phyloP scores from a whole-genome alignment of 2,113 vertebrate genomes.

The Abramis brama region DNA sequence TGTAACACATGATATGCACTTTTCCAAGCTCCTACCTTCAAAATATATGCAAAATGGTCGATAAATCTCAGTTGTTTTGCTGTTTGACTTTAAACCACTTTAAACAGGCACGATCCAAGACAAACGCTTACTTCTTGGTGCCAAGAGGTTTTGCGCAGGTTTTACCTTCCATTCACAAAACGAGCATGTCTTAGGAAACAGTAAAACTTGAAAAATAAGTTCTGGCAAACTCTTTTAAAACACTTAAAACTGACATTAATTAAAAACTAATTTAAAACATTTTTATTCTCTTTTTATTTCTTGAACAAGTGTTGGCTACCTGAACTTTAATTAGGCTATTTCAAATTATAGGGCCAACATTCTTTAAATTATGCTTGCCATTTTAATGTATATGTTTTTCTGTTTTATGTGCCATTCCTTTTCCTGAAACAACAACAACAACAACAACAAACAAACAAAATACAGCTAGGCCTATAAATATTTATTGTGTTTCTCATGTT shows the following conservation, averaged over 20 bases:
- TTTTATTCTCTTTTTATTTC: neutral
- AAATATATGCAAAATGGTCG: neutral
- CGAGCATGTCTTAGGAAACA: neutral
- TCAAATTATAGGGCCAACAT: no score
- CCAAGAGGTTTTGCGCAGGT: conserved; percentile 32
- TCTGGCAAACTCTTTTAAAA: neutral
- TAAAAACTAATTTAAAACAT: neutral
- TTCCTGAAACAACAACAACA: neutral
- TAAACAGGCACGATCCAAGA: conserved; percentile 3
- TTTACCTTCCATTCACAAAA: conserved; percentile 50
- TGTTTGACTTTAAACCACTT: conserved; percentile 1
- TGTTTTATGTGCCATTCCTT: neutral
- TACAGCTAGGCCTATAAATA: no score
- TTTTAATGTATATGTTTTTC: neutral
- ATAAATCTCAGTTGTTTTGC: conserved; percentile 42
- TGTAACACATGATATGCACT: neutral
- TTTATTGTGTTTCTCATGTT: no score
- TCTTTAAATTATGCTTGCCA: no score
- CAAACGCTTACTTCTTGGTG: neutral
- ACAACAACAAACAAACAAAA: neutral
- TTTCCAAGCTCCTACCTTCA: conserved; percentile 1
- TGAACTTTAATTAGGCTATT: neutral
- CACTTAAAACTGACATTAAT: neutral
- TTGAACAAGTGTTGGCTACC: neutral
- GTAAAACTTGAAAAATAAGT: neutral